Conservation (phyloP, 1,140 invertebrate genomes). For the Oreohelix idahoensis region DNA sequence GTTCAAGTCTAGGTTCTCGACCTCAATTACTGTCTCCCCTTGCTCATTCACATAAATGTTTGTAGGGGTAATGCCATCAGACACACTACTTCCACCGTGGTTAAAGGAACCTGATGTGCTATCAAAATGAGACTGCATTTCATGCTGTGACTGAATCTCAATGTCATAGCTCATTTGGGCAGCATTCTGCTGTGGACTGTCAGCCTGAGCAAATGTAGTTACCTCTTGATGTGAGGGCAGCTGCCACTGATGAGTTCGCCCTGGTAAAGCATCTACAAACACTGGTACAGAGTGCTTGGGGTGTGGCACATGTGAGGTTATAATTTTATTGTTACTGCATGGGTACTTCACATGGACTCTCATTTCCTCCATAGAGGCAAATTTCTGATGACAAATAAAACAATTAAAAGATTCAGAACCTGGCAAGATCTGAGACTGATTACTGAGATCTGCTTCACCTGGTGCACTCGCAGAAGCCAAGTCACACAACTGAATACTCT, state of each 20-base stretch:
- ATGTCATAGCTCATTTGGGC: neutral
- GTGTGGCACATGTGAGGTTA: conserved; percentile 10
- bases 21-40: conserved; percentile 45
- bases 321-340: conserved; percentile 50
- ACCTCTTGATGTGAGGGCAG: neutral
- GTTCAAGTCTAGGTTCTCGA: conserved; percentile 44
- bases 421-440: conserved; percentile 14
- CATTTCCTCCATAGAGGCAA: conserved; percentile 60
- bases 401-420: conserved; percentile 43
- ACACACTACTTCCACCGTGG: neutral
- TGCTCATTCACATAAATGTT: conserved; percentile 47
- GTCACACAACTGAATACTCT: conserved; percentile 44
- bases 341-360: conserved; percentile 58
- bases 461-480: conserved; percentile 32
- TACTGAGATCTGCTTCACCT: conserved; percentile 19
- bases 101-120: neutral
- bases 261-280: conserved; percentile 20
- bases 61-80: conserved; percentile 32
- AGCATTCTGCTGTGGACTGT: neutral
- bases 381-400: conserved; percentile 57
- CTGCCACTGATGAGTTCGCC: neutral
- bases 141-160: conserved; percentile 5
- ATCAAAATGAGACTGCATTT: conserved; percentile 16
- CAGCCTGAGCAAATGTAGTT: neutral
- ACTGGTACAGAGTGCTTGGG: conserved; percentile 23